Evolutionary conservation across 2,113 vertebrate species (phyloP).

Genomic region (Pelecanoides urinatrix): DNA sequence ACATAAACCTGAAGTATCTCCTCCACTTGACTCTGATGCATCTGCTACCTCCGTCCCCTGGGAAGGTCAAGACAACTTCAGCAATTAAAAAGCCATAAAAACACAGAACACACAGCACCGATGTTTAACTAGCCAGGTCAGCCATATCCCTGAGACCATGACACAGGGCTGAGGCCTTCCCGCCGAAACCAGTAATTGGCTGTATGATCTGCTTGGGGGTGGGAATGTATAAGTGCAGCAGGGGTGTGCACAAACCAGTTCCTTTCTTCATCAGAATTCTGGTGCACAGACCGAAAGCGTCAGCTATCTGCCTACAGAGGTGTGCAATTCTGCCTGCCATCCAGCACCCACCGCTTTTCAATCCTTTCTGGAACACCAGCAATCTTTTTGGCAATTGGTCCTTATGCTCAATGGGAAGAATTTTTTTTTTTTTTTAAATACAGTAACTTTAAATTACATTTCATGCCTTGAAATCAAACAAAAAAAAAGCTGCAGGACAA

Average conservation of each 20-base stretch:
- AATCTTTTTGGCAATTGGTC: not conserved
- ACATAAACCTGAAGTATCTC: conserved; percentile 3
- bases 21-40: not conserved
- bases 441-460: not conserved
- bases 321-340: not conserved
- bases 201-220: not conserved
- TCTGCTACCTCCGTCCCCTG: conserved; percentile 2
- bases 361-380: not conserved
- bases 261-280: not conserved
- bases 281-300: not conserved
- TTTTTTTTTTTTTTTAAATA: not conserved
- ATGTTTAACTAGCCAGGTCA: not conserved
- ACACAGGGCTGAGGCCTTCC: not conserved
- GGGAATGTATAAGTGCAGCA: not conserved
- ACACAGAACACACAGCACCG: not conserved
- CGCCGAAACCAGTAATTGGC: not conserved
- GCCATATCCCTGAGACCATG: not conserved
- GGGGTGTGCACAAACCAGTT: not conserved
- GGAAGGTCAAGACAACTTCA: conserved; percentile 43
- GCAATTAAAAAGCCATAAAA: not conserved
- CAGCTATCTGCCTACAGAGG: not conserved
- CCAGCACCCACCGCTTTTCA: not conserved
- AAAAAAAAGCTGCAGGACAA: not conserved
- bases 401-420: not conserved
- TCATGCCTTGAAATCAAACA: not conserved